Conservation (phyloP, 1,140 invertebrate species). For the Drosophila arizonae region DNA sequence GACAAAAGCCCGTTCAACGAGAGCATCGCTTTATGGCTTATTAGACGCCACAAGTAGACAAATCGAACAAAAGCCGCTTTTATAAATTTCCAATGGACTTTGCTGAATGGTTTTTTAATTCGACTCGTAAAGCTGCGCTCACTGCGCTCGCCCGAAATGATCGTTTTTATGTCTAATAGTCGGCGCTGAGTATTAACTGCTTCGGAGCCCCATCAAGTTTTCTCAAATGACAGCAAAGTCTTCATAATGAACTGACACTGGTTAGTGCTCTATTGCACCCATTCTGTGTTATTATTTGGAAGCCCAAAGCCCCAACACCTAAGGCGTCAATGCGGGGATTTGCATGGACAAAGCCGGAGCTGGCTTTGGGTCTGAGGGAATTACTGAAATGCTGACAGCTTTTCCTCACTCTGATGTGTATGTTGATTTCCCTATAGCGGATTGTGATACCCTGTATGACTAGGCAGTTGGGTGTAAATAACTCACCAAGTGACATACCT, state of each 20-base stretch:
- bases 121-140: constrained; percentile 18
- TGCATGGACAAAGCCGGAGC: constrained; percentile 40
- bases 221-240: constrained; percentile 42
- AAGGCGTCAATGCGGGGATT: constrained; percentile 54
- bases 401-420: constrained; percentile 46
- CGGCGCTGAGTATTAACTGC: constrained; percentile 38
- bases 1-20: constrained; percentile 44
- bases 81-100: constrained; percentile 45
- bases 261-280: constrained; percentile 39
- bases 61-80: constrained; percentile 66
- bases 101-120: constrained; percentile 39
- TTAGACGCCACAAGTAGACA: constrained; percentile 56
- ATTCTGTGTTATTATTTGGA: neutral
- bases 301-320: neutral
- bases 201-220: constrained; percentile 34
- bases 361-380: neutral
- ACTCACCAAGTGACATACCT: neutral
- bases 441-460: neutral
- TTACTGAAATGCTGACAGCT: constrained; percentile 32
- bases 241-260: constrained; percentile 57
- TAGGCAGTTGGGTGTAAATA: neutral
- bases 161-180: constrained; percentile 12
- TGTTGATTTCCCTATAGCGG: constrained; percentile 57
- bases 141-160: constrained; percentile 54
- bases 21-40: constrained; percentile 65